Base-by-base conservation (phyloP, 2,797 vertebrate genomes). In the Parauchenoglanis ngamensis region DNA sequence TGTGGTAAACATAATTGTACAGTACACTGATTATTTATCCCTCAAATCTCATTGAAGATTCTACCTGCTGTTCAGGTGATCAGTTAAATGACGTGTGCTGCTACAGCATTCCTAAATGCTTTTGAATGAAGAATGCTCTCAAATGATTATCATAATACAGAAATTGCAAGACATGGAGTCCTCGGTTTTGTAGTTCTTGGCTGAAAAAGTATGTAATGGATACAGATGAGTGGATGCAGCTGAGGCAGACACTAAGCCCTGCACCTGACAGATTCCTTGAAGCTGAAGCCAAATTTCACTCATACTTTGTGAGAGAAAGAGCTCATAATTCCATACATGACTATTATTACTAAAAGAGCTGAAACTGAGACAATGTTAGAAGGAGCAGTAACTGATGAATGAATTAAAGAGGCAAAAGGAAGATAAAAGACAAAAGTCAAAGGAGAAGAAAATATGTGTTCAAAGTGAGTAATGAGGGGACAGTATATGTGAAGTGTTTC, bases 401-500 rank as follows among this genome's bases (percentile, higher is more conserved):
- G 25, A 61, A 63, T 73, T 77, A 70, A 68, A 28, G 31, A 67
- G 25, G 17, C 49, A 79, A 57, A 46, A 70, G 28, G 59, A 78
- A 61, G 40, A 85, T 80, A 65, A 85, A 84, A 49, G 21, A 56
- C 25, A 57, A 67, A 46, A 49, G 49, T 35, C 35, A 85, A 73
- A 40, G 35, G n/a, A 85, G 11, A 75, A 81, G 17, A 81, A 56
- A 52, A 44, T 85, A 35, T 44, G 46, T 31, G 46, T 52, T 67
- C 13, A 52, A 31, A 46, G 25, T 28, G 77, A 85, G 23, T 68
- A 56, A 49, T 67, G 70, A 85, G 92, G 40, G 65, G 1, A 90
- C 90, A 93, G 92, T 93, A 94, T 93, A 94, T 89, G 84, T 78
- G 87, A 85, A 89, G 87, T 89, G 87, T 89, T 86, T 72, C 25